Evolutionary conservation across 2,888 invertebrate species (phyloP).

Genomic region (Caenorhabditis afra): DNA sequence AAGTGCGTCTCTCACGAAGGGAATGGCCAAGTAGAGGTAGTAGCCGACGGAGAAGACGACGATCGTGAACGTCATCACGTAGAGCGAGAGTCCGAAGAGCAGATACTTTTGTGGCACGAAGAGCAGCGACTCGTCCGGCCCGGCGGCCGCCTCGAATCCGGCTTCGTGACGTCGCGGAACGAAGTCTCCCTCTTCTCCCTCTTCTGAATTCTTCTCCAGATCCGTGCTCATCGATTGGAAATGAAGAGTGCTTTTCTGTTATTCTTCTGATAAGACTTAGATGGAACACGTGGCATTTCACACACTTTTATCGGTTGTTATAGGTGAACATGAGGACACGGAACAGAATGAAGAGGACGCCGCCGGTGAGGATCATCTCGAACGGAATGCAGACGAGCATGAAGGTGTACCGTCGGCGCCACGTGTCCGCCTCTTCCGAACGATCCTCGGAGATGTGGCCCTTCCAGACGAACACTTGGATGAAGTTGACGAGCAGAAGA

Average conservation of each 20-base stretch:
- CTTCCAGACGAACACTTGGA: slow-evolving; percentile 1
- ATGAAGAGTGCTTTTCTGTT: too few relatives aligned
- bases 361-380: slow-evolving; percentile 1
- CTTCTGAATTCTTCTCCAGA: too few relatives aligned
- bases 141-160: slow-evolving; percentile 10
- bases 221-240: too few relatives aligned
- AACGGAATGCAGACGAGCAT: neutral
- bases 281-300: neutral
- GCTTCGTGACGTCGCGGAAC: neutral
- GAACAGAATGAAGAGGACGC: neutral
- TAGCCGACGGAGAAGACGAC: neutral
- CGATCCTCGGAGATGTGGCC: neutral
- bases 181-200: too few relatives aligned
- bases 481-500: slow-evolving; percentile 3
- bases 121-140: neutral
- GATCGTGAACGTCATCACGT: neutral
- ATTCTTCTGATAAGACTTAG: too few relatives aligned
- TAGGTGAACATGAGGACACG: slow-evolving; percentile 23
- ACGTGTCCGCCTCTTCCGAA: neutral
- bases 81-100: neutral
- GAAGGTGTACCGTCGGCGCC: neutral
- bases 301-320: slow-evolving; percentile 5
- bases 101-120: neutral
- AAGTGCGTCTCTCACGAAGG: neutral
- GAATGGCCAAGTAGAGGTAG: neutral